A percentile compares a stretch with the other conserved stretches of the same genome.
Evolutionary conservation across 2,797 vertebrate species (phyloP).

Genomic region (Peromyscus eremicus): DNA sequence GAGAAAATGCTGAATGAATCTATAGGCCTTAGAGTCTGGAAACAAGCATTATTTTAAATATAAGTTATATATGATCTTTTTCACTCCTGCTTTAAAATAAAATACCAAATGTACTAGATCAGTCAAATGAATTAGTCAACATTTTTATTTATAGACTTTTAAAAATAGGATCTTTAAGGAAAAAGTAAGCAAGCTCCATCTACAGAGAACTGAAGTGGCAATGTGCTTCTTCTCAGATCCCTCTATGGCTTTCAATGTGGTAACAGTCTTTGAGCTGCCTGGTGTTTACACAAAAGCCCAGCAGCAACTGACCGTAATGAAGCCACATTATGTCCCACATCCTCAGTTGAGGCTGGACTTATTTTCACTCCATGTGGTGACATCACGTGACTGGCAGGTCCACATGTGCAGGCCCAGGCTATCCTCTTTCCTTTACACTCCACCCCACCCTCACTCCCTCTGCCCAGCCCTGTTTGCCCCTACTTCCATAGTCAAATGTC

Average conservation of each 20-base stretch:
- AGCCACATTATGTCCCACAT: neutral
- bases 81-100: slow-evolving; percentile 55
- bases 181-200: neutral
- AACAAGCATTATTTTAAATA: slow-evolving; percentile 20
- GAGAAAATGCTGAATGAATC: slow-evolving; percentile 16
- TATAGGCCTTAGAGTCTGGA: neutral
- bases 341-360: neutral
- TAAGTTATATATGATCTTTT: neutral
- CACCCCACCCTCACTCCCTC: neutral
- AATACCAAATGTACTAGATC: neutral
- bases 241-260: neutral
- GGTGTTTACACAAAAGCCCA: neutral
- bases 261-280: neutral
- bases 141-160: slow-evolving; percentile 51
- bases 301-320: neutral
- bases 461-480: neutral
- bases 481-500: neutral
- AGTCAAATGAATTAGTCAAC: neutral
- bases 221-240: neutral
- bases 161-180: slow-evolving; percentile 20
- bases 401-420: neutral
- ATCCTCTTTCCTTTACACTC: neutral
- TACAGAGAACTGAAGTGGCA: neutral
- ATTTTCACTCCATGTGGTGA: neutral
- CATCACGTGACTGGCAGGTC: neutral